Percentiles rank a stretch among this genome's conserved stretches.
Evolutionary conservation across 2,888 invertebrate species (phyloP).

Genomic region (Mimachlamys varia): DNA sequence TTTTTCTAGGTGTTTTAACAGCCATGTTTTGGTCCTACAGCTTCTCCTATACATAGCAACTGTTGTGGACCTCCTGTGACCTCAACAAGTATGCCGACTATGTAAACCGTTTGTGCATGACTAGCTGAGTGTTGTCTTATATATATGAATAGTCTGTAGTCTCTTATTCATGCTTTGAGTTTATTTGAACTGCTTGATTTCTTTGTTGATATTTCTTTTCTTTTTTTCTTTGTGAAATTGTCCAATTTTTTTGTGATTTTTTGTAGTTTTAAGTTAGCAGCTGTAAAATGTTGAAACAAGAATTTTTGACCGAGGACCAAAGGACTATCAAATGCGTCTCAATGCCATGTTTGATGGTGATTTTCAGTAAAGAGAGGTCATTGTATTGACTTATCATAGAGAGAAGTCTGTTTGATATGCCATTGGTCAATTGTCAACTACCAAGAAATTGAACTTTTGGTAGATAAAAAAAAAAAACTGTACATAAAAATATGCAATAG

Average conservation of each 20-base stretch:
- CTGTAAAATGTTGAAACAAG: neutral
- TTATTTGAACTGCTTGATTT: neutral
- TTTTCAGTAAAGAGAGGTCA: neutral
- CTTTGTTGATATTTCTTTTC: neutral
- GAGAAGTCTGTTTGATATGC: neutral
- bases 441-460: neutral
- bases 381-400: neutral
- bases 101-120: slow-evolving; percentile 17
- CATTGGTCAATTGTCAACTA: neutral
- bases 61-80: neutral
- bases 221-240: neutral
- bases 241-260: neutral
- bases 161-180: neutral
- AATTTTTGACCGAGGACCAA: neutral
- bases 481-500: neutral
- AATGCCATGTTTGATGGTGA: neutral
- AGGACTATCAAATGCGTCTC: too few relatives aligned
- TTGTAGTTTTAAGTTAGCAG: neutral
- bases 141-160: neutral
- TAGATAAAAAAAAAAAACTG: neutral
- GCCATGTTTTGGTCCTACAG: slow-evolving; percentile 25
- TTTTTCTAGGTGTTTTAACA: neutral
- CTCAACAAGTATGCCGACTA: neutral
- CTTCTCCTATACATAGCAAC: neutral
- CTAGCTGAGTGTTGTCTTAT: neutral